phyloP scores from a whole-genome alignment of 2,888 invertebrate genomes.

The Chrysolina haemoptera region DNA sequence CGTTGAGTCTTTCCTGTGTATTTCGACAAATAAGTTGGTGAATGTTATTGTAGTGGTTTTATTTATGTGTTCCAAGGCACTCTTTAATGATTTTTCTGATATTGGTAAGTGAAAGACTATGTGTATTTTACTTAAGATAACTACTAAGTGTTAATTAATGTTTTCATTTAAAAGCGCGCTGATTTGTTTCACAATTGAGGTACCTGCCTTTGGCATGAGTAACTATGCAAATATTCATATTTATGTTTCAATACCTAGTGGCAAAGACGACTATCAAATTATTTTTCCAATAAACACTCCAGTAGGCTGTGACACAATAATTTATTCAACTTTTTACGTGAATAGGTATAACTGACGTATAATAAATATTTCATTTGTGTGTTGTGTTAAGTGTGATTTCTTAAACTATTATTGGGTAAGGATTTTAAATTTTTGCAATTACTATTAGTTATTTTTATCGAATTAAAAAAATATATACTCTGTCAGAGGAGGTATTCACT shows the following conservation, averaged over 20 bases:
- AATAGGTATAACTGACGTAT: neutral
- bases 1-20: conserved; percentile 63
- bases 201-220: conserved; percentile 31
- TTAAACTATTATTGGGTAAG: conserved; percentile 5
- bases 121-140: neutral
- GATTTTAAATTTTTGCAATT: conserved; percentile 1
- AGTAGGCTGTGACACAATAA: neutral
- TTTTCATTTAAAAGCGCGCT: conserved; percentile 3
- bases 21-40: conserved; percentile 61
- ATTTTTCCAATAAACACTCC: neutral
- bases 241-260: conserved; percentile 9
- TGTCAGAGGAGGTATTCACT: conserved; percentile 41
- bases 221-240: conserved; percentile 39
- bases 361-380: neutral
- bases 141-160: conserved; percentile 5
- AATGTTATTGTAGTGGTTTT: conserved; percentile 57
- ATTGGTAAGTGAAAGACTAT: conserved; percentile 56
- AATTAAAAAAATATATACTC: conserved; percentile 30
- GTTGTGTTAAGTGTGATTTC: conserved; percentile 5
- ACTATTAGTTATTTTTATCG: neutral
- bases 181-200: conserved; percentile 13
- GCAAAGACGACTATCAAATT: conserved; percentile 18
- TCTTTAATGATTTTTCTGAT: conserved; percentile 63
- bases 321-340: neutral
- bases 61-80: conserved; percentile 64